Base-by-base conservation (phyloP, 2,888 invertebrate species). In the Dolichopus griseipennis region DNA sequence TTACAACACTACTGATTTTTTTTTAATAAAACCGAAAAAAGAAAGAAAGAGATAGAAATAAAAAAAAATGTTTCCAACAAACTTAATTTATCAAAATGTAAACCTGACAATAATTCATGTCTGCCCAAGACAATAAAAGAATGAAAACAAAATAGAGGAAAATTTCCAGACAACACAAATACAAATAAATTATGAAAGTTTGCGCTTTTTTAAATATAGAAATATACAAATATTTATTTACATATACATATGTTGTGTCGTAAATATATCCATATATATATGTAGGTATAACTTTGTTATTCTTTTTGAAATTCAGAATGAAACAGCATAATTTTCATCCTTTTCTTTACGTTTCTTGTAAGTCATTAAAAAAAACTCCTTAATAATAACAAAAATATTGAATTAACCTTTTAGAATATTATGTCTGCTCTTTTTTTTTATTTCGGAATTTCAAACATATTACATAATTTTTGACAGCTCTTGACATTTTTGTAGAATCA, bases 41-140 rank as follows among this genome's bases (percentile, higher is more conserved):
- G 6, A 52, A 18, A 52, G 15, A 52, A 52, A 18, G 15, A 52
- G 15, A 52, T 52, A n/a, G 15, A 52, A 52, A 52, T 4, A 15
- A 52, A 52, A 52, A 52, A 18, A 52, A 15, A 52, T n/a, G 6
- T 52, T 52, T 52, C 15, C 52, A 18, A 52, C 52, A 18, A 52
- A 52, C 52, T 52, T 52, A 52, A 52, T 52, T 52, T 52, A 52
- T 52, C 52, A 52, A 52, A 52, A 52, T 52, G 52, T 52, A 52
- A 52, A 52, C 52, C 52, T 52, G 52, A 52, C 52, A 52, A 52
- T 52, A 52, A 52, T 52, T 52, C 52, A 52, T 52, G 52, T 52
- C 52, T 52, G 52, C 15, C 52, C 52, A 52, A 52, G 52, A 52
- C 52, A 52, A 52, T 15, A 52, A 52, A 52, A 52, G 15, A 52